A percentile compares a stretch with the other conserved stretches of the same genome.
Evolutionary conservation across 2,888 invertebrate species (phyloP).

Genomic region (Lacanobia oleracea): DNA sequence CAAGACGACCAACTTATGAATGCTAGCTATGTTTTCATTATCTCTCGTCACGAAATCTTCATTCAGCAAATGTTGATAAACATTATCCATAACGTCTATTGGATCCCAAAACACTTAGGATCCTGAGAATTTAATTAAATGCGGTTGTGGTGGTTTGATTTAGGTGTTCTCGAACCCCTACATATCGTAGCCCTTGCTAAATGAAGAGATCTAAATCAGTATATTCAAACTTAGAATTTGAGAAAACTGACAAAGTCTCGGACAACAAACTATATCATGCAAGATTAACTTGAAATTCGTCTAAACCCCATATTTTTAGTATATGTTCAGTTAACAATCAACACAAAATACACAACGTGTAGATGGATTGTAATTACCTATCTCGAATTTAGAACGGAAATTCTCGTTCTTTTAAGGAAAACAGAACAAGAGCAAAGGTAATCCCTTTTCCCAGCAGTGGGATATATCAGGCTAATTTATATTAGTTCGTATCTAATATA

Average conservation of each 20-base stretch:
- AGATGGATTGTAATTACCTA: no score
- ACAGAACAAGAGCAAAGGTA: no score
- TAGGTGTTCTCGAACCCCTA: constrained; percentile 29
- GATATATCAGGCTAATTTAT: no score
- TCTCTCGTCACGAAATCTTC: neutral
- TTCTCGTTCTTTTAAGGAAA: no score
- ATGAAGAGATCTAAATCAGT: neutral
- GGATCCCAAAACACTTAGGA: constrained; percentile 34
- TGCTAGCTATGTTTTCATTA: constrained; percentile 3
- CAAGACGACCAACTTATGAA: neutral
- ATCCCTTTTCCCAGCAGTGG: no score
- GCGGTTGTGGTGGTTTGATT: constrained; percentile 40
- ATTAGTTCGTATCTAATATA: no score
- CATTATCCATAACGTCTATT: constrained; percentile 4
- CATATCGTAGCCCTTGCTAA: constrained; percentile 17
- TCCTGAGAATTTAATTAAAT: constrained; percentile 33
- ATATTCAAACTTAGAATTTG: neutral
- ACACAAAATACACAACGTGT: no score
- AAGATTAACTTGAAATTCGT: neutral
- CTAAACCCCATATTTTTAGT: neutral
- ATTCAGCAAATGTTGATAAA: constrained; percentile 11
- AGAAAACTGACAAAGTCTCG: no score
- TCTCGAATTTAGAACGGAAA: no score
- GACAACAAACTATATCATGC: neutral
- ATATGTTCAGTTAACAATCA: no score